These are phyloP conservation scores for Tupiocoris notatus DNA, from an alignment of 2,888 invertebrate genomes.

Conservation along the genomic window DNA sequence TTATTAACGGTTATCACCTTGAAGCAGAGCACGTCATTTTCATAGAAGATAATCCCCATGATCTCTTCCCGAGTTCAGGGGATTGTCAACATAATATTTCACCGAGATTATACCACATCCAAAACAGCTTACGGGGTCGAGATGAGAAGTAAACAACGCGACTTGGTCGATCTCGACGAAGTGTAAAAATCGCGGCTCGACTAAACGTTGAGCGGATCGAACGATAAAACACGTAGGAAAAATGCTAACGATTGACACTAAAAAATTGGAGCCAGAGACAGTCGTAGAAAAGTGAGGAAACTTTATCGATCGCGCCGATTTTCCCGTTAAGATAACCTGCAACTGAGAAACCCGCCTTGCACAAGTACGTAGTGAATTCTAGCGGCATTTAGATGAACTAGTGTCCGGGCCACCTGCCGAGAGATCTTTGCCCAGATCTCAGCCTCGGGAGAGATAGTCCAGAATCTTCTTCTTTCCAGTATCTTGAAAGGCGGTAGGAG, in stretches of 20 bases:
- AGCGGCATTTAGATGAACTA: not conserved
- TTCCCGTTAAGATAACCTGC: slow-evolving; percentile 5
- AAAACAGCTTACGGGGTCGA: not conserved
- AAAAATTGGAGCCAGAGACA: not conserved
- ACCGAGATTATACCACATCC: not conserved
- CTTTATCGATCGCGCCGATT: slow-evolving; percentile 16
- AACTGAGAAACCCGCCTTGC: not conserved
- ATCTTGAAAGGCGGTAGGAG: too few species aligned
- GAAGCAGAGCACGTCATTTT: slow-evolving; percentile 29
- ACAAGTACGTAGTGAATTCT: not conserved
- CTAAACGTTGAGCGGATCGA: not conserved
- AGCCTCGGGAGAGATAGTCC: too few species aligned
- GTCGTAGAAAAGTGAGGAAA: not conserved
- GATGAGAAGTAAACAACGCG: not conserved
- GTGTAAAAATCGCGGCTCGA: not conserved
- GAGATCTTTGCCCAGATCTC: not conserved
- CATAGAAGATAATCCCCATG: slow-evolving; percentile 36
- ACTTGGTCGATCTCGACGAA: too few species aligned
- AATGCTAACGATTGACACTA: not conserved
- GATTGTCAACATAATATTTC: not conserved
- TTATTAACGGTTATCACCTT: slow-evolving; percentile 35
- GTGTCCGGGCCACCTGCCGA: not conserved
- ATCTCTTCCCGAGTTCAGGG: not conserved
- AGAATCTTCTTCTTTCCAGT: too few species aligned
- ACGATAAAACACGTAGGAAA: not conserved